Conservation (phyloP, 2,113 vertebrate genomes). For the Campylorhamphus procurvoides region DNA sequence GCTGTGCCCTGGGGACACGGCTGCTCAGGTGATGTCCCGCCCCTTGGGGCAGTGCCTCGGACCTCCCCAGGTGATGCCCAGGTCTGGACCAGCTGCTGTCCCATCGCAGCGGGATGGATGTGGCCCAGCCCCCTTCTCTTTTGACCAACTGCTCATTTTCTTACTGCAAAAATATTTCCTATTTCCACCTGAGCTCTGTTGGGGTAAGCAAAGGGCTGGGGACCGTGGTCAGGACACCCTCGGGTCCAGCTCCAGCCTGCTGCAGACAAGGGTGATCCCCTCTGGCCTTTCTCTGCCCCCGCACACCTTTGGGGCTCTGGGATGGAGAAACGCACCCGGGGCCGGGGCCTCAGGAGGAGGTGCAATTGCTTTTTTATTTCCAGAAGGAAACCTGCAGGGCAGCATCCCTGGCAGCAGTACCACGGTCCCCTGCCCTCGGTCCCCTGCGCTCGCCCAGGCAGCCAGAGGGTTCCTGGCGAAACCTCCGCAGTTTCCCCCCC, state of each 20-base stretch:
- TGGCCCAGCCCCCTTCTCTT: neutral
- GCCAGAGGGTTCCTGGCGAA: rapidly evolving
- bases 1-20: neutral
- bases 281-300: neutral
- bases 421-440: rapidly evolving
- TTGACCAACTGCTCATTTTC: neutral
- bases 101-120: rapidly evolving
- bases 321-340: neutral
- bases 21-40: neutral
- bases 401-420: neutral
- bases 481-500: neutral
- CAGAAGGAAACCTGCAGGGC: neutral
- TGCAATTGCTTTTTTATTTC: neutral
- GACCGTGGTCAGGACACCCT: rapidly evolving
- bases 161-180: neutral
- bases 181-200: neutral
- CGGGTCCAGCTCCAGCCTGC: neutral
- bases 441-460: rapidly evolving
- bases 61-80: too few relatives aligned
- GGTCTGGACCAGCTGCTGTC: neutral
- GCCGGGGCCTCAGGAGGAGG: neutral
- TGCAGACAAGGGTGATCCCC: rapidly evolving
- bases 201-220: neutral
- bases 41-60: neutral
- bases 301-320: neutral